phyloP scores from a whole-genome alignment of 2,797 vertebrate genomes.

The Notamacropus eugenii region DNA sequence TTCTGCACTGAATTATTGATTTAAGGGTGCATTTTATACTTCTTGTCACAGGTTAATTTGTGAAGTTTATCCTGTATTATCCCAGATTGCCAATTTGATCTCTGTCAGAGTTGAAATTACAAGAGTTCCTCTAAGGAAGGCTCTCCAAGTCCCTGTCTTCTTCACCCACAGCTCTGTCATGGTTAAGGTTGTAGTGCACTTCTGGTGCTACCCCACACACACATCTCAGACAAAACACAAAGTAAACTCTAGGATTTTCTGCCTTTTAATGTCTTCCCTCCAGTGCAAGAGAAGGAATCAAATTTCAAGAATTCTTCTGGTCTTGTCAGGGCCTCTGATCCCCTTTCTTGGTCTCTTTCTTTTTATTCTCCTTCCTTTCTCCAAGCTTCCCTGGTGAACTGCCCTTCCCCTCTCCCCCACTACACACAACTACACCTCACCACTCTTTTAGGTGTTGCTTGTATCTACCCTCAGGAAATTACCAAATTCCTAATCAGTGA shows the following conservation, averaged over 20 bases:
- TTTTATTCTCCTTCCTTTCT: neutral
- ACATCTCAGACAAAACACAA: neutral
- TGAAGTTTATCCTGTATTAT: neutral
- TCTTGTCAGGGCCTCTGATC: neutral
- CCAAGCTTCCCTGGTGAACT: neutral
- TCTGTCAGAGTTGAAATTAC: neutral
- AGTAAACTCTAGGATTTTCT: neutral
- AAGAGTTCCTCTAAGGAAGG: neutral
- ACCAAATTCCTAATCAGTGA: neutral
- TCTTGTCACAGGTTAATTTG: neutral
- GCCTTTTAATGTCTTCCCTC: neutral
- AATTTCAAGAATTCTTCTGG: neutral
- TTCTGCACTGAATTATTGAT: neutral
- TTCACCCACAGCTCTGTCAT: neutral
- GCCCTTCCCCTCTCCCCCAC: neutral
- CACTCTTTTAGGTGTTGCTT: neutral
- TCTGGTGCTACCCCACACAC: too few species aligned
- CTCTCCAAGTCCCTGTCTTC: neutral
- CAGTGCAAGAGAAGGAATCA: neutral
- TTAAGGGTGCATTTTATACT: neutral
- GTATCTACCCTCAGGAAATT: neutral
- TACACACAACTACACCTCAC: neutral
- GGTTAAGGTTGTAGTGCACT: neutral
- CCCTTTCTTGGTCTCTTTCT: neutral
- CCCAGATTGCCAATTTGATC: neutral